Percentiles rank a stretch among this genome's conserved stretches.
Conservation (phyloP, 1,140 invertebrate genomes). For the Philopotamus ludificatus region DNA sequence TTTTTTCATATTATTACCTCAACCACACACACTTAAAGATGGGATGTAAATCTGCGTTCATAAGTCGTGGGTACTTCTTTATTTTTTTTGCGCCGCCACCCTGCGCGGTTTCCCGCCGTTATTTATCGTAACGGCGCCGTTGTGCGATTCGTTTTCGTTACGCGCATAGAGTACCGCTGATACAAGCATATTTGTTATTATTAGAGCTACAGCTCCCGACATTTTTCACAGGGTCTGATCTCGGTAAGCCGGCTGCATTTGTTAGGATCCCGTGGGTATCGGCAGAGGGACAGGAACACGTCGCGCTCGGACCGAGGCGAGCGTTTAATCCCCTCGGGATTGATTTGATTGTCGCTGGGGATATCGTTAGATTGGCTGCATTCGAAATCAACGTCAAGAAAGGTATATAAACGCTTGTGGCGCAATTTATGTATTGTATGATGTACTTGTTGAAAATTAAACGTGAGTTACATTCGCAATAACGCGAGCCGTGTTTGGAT, state of each 20-base stretch:
- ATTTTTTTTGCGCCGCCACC: too few relatives aligned
- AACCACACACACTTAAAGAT: too few relatives aligned
- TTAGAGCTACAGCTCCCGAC: constrained; percentile 9
- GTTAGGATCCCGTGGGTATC: constrained; percentile 8
- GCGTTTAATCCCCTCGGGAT: constrained; percentile 15
- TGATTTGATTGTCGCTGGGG: constrained; percentile 11
- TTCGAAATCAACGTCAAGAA: neutral
- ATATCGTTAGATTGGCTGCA: neutral
- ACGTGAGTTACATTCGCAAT: constrained; percentile 10
- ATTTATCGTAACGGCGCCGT: constrained; percentile 20
- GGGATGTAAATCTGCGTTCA: too few relatives aligned
- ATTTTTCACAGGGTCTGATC: constrained; percentile 13
- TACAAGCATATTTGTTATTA: constrained; percentile 26
- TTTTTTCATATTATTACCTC: too few relatives aligned
- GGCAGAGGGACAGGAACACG: constrained; percentile 12
- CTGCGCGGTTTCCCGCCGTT: neutral
- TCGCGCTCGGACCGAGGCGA: neutral
- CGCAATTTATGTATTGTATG: neutral
- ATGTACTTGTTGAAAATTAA: neutral
- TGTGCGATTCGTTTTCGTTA: constrained; percentile 28
- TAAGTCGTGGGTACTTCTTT: too few relatives aligned
- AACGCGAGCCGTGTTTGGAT: constrained; percentile 6
- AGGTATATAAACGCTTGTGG: neutral
- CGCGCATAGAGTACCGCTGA: neutral
- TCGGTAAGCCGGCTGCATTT: constrained; percentile 9